A percentile compares a stretch with the other conserved stretches of the same genome.
phyloP scores from a whole-genome alignment of 2,113 vertebrate species.

The Procavia capensis region DNA sequence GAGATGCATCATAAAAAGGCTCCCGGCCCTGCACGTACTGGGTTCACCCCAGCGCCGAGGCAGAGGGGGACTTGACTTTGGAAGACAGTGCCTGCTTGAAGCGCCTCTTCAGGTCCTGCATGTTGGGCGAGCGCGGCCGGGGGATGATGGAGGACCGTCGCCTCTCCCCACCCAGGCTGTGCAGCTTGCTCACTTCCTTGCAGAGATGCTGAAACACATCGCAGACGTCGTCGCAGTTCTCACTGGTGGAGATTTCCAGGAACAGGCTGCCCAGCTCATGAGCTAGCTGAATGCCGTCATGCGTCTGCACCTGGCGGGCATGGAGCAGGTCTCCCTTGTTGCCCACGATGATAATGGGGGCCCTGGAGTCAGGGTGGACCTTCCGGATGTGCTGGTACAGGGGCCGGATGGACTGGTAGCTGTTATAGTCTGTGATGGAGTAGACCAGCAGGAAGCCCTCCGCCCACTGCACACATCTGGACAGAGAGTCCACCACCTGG shows the following conservation, averaged over 20 bases:
- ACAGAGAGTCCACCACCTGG: slow-evolving; percentile 83
- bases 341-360: slow-evolving; percentile 88
- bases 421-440: slow-evolving; percentile 90
- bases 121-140: slow-evolving; percentile 90
- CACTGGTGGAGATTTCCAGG: slow-evolving; percentile 90
- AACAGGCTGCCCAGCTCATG: slow-evolving; percentile 89
- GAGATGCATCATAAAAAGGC: neutral
- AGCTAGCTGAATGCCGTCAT: slow-evolving; percentile 88
- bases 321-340: slow-evolving; percentile 91
- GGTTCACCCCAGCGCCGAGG: neutral
- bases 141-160: slow-evolving; percentile 86
- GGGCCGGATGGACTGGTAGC: slow-evolving; percentile 87
- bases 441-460: slow-evolving; percentile 92
- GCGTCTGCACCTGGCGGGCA: slow-evolving; percentile 86
- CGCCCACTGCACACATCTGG: slow-evolving; percentile 87
- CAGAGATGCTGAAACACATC: slow-evolving; percentile 90
- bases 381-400: slow-evolving; percentile 89
- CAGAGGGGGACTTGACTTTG: slow-evolving; percentile 85
- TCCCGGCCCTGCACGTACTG: neutral
- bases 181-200: slow-evolving; percentile 89
- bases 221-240: slow-evolving; percentile 88
- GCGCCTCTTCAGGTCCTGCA: slow-evolving; percentile 92
- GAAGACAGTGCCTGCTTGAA: slow-evolving; percentile 91
- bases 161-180: slow-evolving; percentile 80
- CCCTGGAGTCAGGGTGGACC: slow-evolving; percentile 85